These are phyloP conservation scores for Scaptodrosophila lebanonensis DNA, from an alignment of 1,140 invertebrate genomes.

Conservation along the genomic window DNA sequence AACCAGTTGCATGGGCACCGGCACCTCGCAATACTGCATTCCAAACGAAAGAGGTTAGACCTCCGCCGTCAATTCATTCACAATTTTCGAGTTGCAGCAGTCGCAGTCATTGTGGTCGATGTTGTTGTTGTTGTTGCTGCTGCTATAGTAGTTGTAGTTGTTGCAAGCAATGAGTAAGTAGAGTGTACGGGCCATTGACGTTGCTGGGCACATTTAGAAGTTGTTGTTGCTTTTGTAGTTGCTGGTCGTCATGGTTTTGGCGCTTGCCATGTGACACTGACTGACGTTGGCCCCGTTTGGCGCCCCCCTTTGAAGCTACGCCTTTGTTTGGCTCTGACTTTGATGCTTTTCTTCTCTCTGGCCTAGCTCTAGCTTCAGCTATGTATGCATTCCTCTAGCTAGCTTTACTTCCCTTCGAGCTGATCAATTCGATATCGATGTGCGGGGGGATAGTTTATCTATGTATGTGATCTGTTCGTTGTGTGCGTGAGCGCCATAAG, in stretches of 20 bases:
- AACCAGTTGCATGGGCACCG: constrained; percentile 67
- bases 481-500: too few relatives aligned
- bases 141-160: constrained; percentile 17
- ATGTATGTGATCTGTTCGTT: too few relatives aligned
- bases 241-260: constrained; percentile 24
- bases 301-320: constrained; percentile 22
- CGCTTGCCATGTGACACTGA: constrained; percentile 57
- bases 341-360: too few relatives aligned
- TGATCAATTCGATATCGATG: too few relatives aligned
- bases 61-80: constrained; percentile 64
- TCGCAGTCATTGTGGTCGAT: neutral
- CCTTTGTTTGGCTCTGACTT: neutral
- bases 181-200: constrained; percentile 36
- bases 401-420: too few relatives aligned
- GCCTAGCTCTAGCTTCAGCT: too few relatives aligned
- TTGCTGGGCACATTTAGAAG: constrained; percentile 37
- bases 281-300: constrained; percentile 11
- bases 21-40: constrained; percentile 65
- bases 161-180: constrained; percentile 7
- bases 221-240: constrained; percentile 7
- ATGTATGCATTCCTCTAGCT: too few relatives aligned
- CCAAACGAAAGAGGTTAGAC: constrained; percentile 62
- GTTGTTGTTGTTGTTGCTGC: constrained; percentile 14
- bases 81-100: constrained; percentile 43
- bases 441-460: too few relatives aligned